These are phyloP conservation scores for Trinectes maculatus DNA, from an alignment of 2,113 vertebrate species.

Conservation along the genomic window DNA sequence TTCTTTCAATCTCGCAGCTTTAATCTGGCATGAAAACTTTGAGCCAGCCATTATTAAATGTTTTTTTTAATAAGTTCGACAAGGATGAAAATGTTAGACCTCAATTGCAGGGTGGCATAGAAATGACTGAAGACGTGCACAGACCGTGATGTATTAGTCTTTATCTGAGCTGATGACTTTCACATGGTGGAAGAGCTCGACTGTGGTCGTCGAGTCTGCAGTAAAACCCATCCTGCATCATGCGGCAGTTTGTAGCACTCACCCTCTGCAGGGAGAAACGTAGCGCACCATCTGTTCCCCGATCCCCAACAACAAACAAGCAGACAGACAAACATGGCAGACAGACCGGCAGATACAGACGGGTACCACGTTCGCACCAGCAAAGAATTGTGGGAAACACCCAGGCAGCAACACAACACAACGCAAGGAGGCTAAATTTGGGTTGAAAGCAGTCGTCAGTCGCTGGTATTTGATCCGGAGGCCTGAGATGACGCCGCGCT, in stretches of 20 bases:
- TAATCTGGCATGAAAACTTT: conserved; percentile 16
- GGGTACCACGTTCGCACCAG: conserved; percentile 53
- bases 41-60: background rate
- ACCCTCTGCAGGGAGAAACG: conserved; percentile 66
- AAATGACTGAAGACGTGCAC: no score
- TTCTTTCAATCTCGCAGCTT: conserved; percentile 11
- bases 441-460: conserved; percentile 67
- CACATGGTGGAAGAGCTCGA: conserved; percentile 1
- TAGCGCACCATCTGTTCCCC: conserved; percentile 73
- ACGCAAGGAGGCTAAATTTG: conserved; percentile 55
- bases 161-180: background rate
- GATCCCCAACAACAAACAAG: conserved; percentile 68
- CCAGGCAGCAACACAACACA: conserved; percentile 28
- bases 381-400: conserved; percentile 60
- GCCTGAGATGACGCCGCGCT: conserved; percentile 48
- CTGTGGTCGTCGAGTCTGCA: conserved; percentile 39
- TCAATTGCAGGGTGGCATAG: background rate
- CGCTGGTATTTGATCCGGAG: conserved; percentile 65
- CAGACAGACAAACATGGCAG: conserved; percentile 1
- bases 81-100: background rate
- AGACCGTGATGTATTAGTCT: background rate
- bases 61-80: background rate
- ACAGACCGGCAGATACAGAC: conserved; percentile 53
- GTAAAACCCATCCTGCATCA: conserved; percentile 63
- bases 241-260: conserved; percentile 65